Conservation (phyloP, 2,797 vertebrate genomes). For the Xenops minutus region DNA sequence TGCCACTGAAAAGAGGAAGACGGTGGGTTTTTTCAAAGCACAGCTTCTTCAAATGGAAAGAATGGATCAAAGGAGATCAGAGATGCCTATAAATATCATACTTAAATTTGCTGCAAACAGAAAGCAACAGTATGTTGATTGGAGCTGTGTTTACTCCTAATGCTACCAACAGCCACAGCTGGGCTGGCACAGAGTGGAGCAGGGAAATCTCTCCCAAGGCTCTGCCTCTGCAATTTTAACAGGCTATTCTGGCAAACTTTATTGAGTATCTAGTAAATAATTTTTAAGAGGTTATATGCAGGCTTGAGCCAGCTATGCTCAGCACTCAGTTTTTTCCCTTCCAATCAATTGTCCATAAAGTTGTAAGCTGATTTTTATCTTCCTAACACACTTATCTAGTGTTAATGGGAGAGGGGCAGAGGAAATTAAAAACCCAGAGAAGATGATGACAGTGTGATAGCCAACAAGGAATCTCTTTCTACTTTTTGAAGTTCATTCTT, state of each 20-base stretch:
- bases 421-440: constrained; percentile 18
- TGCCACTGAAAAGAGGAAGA: neutral
- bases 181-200: neutral
- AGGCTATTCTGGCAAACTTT: neutral
- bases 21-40: neutral
- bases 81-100: constrained; percentile 18
- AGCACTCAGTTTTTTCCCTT: neutral
- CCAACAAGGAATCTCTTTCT: neutral
- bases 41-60: neutral
- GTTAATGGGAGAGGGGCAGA: neutral
- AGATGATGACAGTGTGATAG: neutral
- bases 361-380: constrained; percentile 28
- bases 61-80: constrained; percentile 38
- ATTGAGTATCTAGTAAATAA: constrained; percentile 20
- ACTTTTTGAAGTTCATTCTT: neutral
- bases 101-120: constrained; percentile 25
- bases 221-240: neutral
- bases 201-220: neutral
- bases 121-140: neutral
- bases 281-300: neutral
- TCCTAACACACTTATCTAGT: neutral
- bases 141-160: constrained; percentile 17
- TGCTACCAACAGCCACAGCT: neutral
- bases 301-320: neutral
- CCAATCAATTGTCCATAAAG: neutral